Conservation (phyloP, 1,140 invertebrate species). For the Sitodiplosis mosellana region DNA sequence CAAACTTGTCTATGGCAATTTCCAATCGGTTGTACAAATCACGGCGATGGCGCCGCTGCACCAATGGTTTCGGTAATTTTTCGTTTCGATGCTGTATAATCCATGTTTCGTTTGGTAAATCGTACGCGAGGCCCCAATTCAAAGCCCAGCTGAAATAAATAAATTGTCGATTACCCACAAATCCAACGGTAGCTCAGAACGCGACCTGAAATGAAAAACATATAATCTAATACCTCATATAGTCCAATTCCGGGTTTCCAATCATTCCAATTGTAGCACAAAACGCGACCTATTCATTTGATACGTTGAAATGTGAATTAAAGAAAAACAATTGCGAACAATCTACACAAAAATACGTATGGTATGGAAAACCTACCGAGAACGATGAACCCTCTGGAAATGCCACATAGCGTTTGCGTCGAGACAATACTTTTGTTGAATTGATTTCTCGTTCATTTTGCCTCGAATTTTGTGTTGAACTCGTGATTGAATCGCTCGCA, state of each 20-base stretch:
- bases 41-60: conserved; percentile 32
- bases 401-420: conserved; percentile 23
- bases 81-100: conserved; percentile 27
- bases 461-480: too few relatives aligned
- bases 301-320: background rate
- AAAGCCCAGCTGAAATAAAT: conserved; percentile 19
- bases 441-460: too few relatives aligned
- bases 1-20: conserved; percentile 44
- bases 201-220: conserved; percentile 11
- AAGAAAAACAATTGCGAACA: too few relatives aligned
- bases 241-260: conserved; percentile 18
- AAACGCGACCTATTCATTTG: conserved; percentile 14
- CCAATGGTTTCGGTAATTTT: conserved; percentile 19
- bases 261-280: conserved; percentile 23
- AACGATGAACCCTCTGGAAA: conserved; percentile 25
- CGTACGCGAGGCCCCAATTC: conserved; percentile 59
- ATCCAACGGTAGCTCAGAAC: conserved; percentile 22
- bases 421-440: conserved; percentile 10
- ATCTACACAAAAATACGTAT: conserved; percentile 6
- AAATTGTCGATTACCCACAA: conserved; percentile 20
- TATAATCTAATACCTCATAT: conserved; percentile 15
- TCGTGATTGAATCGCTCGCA: too few relatives aligned
- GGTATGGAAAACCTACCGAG: conserved; percentile 18
- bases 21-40: conserved; percentile 47
- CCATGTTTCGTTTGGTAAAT: conserved; percentile 47